phyloP scores from a whole-genome alignment of 2,888 invertebrate species.

The Erebia ligea region DNA sequence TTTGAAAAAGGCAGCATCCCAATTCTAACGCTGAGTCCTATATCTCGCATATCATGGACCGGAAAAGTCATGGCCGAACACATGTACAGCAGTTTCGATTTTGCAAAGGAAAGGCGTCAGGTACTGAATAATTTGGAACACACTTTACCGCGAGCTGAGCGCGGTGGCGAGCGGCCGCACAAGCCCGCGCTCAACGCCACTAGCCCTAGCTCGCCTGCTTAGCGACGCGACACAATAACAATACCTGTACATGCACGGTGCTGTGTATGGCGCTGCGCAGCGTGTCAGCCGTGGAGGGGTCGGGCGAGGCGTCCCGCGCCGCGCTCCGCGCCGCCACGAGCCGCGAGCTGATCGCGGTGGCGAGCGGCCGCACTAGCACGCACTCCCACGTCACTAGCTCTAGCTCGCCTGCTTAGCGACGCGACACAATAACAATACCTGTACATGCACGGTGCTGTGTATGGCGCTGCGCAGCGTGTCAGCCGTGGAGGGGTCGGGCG shows the following conservation, averaged over 20 bases:
- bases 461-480: constrained; percentile 90
- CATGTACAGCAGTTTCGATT: too few relatives aligned
- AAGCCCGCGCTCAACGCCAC: not conserved
- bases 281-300: constrained; percentile 85
- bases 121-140: too few relatives aligned
- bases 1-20: too few relatives aligned
- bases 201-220: too few relatives aligned
- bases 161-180: not conserved
- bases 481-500: constrained; percentile 84
- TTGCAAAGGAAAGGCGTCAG: too few relatives aligned
- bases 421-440: constrained; percentile 38
- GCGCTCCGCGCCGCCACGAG: constrained; percentile 92
- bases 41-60: too few relatives aligned
- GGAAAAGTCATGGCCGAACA: too few relatives aligned
- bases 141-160: too few relatives aligned
- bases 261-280: too few relatives aligned
- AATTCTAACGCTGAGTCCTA: too few relatives aligned
- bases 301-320: constrained; percentile 85
- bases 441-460: constrained; percentile 89
- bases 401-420: not conserved
- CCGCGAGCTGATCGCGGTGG: constrained; percentile 88
- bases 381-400: constrained; percentile 67
- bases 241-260: too few relatives aligned
- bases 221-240: too few relatives aligned
- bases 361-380: constrained; percentile 85